Base-by-base conservation (phyloP, 2,888 invertebrate genomes). In the Ochropleura plecta region DNA sequence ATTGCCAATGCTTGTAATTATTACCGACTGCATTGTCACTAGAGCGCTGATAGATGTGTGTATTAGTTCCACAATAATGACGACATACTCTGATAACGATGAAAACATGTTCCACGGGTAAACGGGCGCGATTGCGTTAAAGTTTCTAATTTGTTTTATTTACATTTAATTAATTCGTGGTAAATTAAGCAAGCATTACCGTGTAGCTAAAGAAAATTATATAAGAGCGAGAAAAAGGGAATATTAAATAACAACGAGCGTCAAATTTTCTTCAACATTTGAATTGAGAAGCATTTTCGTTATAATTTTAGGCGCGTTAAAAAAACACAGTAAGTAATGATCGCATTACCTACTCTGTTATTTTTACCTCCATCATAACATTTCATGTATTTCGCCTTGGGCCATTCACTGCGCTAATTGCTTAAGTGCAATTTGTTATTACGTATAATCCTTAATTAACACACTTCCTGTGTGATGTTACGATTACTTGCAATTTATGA, bases 31-130 rank as follows among this genome's bases (percentile, higher is more conserved):
- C 62, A 74, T 75, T 84, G 84, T 86, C 82, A 82, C 85, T 84
- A 88, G 88, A 90, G 92, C 91, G 92, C 93, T 92, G 92, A 92
- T 92, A 91, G 90, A 93, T 92, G 89, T 90, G 40, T 66, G 57
- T 88, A 89, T 92, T 93, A 93, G 91, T 93, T 88, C 86, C 86
- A 88, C 90, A 91, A 94, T 95, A 93, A 94, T 93, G 92, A 91
- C 92, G 95, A 94, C 93, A 92, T 96, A 96, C 88, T 95, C 95
- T 94, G 93, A 93, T 96, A 93, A 95, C 93, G 90, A 89, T 91
- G 93, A 90, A 93, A 93, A 94, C 91, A 91, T 88, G 91, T 88
- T 92, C 78, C 79, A 81, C 82, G 76, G 76, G 51, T 79, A 83
- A 83, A 77, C 67, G 72, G 72, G 67, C 71, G 72, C 80, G 82